These are phyloP conservation scores for Synaphobranchus kaupii DNA, from an alignment of 2,797 vertebrate species.

Conservation along the genomic window DNA sequence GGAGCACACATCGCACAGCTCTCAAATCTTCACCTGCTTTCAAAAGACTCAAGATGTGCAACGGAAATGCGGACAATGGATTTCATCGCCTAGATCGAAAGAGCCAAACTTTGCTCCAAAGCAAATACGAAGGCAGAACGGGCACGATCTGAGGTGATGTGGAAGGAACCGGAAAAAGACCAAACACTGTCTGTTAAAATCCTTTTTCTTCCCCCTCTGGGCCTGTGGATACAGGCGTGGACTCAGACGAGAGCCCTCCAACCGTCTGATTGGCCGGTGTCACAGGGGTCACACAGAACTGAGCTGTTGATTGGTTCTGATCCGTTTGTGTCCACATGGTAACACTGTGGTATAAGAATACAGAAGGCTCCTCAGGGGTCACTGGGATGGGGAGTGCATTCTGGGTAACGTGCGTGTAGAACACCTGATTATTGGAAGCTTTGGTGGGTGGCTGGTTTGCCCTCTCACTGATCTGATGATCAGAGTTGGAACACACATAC, in stretches of 20 bases:
- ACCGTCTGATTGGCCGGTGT: background rate
- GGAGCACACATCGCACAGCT: no score
- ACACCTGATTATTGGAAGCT: conserved; percentile 30
- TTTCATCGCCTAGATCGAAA: no score
- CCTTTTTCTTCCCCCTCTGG: background rate
- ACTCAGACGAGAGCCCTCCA: background rate
- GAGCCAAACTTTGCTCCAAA: background rate
- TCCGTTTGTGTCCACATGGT: background rate
- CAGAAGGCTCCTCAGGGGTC: background rate
- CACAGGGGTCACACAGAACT: background rate
- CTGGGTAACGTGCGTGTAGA: background rate
- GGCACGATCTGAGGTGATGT: background rate
- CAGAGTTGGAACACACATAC: background rate
- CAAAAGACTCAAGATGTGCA: background rate
- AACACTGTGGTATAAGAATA: background rate
- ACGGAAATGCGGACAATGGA: background rate
- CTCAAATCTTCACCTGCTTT: background rate
- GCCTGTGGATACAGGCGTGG: background rate
- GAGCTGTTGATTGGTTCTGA: conserved; percentile 11
- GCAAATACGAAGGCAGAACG: background rate
- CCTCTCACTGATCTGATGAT: background rate
- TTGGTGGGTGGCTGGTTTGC: conserved; percentile 4
- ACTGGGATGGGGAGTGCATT: background rate
- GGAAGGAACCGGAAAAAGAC: conserved; percentile 27
- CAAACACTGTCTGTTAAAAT: conserved; percentile 12